Evolutionary conservation across 1,140 invertebrate species (phyloP).

Genomic region (Drosophila ficusphila): DNA sequence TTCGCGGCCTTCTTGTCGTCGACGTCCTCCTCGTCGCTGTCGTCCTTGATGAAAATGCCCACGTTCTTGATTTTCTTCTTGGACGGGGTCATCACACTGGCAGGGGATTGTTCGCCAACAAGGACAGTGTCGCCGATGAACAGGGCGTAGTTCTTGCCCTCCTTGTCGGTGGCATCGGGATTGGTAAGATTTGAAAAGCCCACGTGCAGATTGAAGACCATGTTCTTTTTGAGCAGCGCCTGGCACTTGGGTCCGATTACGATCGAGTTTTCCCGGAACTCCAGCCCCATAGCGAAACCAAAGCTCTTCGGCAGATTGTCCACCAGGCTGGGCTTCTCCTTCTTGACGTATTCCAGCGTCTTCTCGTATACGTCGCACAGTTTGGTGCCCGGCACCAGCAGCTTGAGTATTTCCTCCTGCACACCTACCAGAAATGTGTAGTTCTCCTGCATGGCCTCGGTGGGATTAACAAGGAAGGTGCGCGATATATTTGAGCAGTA

Average conservation of each 20-base stretch:
- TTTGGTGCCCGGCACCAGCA: constrained; percentile 92
- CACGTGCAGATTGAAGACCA: constrained; percentile 98
- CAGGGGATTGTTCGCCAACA: constrained; percentile 94
- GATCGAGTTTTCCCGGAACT: constrained; percentile 97
- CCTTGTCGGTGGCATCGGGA: constrained; percentile 92
- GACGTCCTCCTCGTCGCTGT: constrained; percentile 93
- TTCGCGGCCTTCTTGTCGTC: constrained; percentile 86
- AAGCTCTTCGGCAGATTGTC: constrained; percentile 98
- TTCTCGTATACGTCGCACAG: constrained; percentile 95
- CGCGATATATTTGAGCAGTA: constrained; percentile 99
- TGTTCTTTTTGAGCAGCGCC: constrained; percentile 93
- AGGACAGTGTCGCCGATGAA: constrained; percentile 99
- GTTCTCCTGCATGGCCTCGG: constrained; percentile 91
- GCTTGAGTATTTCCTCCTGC: constrained; percentile 96
- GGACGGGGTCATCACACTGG: constrained; percentile 94
- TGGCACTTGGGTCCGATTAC: constrained; percentile 96
- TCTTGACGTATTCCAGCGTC: constrained; percentile 92
- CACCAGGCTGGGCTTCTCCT: constrained; percentile 93
- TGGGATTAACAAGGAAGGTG: constrained; percentile 98
- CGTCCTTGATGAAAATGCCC: constrained; percentile 97
- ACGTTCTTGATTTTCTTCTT: constrained; percentile 99
- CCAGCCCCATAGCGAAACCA: constrained; percentile 98
- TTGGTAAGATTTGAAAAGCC: constrained; percentile 96
- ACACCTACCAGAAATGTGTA: constrained; percentile 96
- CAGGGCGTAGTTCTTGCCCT: constrained; percentile 95